phyloP scores from a whole-genome alignment of 2,113 vertebrate species.

The Buteo buteo region DNA sequence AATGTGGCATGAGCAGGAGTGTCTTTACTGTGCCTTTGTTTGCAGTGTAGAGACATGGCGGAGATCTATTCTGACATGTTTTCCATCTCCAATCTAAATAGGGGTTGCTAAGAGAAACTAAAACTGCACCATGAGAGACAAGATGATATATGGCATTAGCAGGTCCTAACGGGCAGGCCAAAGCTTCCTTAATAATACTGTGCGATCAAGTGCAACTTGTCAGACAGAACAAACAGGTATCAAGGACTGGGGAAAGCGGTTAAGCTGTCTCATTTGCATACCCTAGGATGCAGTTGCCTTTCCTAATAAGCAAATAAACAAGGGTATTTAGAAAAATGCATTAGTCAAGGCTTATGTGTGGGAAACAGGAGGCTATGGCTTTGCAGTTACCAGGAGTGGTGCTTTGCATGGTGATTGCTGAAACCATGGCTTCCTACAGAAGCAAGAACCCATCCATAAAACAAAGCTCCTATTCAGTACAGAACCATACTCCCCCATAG shows the following conservation, averaged over 20 bases:
- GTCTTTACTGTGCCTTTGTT: background rate
- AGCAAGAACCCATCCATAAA: background rate
- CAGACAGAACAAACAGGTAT: background rate
- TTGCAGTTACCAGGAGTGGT: background rate
- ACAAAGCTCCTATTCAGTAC: background rate
- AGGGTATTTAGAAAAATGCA: background rate
- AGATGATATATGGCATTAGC: background rate
- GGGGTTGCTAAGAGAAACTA: background rate
- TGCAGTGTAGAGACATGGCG: background rate
- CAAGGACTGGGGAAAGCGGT: background rate
- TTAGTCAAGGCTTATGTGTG: background rate
- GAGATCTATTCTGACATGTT: background rate
- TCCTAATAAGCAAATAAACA: background rate
- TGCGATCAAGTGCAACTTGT: background rate
- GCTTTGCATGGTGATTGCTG: background rate
- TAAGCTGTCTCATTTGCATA: background rate
- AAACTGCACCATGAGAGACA: background rate
- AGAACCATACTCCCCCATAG: background rate
- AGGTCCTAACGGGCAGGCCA: background rate
- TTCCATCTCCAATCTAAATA: background rate
- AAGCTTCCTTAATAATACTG: background rate
- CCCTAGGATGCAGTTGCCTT: background rate
- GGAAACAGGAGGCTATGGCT: background rate
- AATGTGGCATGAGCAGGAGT: background rate
- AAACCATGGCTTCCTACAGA: background rate